A percentile compares a stretch with the other conserved stretches of the same genome.
These are phyloP conservation scores for Hycleus cichorii DNA, from an alignment of 1,140 invertebrate genomes.

Conservation along the genomic window DNA sequence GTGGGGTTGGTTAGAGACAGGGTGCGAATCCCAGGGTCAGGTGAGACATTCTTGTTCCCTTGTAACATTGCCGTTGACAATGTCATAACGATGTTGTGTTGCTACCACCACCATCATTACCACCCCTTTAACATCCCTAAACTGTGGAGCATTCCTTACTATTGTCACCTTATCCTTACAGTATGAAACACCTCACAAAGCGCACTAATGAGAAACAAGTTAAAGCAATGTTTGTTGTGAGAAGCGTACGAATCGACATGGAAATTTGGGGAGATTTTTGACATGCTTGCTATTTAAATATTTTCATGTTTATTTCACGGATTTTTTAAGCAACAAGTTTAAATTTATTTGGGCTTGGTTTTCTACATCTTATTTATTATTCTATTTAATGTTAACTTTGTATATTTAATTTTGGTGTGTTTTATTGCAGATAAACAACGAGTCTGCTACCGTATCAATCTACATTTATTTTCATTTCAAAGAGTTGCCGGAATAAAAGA, in stretches of 20 bases:
- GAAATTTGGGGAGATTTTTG: too few species aligned
- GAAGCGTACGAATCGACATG: too few species aligned
- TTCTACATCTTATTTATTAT: too few species aligned
- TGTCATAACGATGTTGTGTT: background rate
- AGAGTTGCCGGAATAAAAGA: background rate
- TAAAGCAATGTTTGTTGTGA: too few species aligned
- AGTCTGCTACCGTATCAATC: too few species aligned
- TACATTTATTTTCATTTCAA: constrained; percentile 7
- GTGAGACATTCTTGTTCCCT: constrained; percentile 20
- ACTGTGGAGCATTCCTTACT: background rate
- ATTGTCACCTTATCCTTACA: constrained; percentile 15
- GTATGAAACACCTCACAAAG: constrained; percentile 12
- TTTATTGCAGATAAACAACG: too few species aligned
- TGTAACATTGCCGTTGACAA: constrained; percentile 14
- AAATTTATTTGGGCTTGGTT: too few species aligned
- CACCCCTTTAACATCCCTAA: background rate
- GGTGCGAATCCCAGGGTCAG: constrained; percentile 16
- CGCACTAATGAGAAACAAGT: constrained; percentile 3
- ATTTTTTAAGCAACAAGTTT: too few species aligned
- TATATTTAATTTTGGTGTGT: too few species aligned
- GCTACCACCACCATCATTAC: background rate
- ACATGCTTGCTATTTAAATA: background rate
- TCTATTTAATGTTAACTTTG: too few species aligned
- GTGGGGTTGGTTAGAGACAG: background rate
- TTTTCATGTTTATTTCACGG: too few species aligned